A percentile compares a stretch with the other conserved stretches of the same genome.
These are phyloP conservation scores for Panagrolaimus sp. DNA, from an alignment of 1,140 invertebrate genomes.

Conservation along the genomic window DNA sequence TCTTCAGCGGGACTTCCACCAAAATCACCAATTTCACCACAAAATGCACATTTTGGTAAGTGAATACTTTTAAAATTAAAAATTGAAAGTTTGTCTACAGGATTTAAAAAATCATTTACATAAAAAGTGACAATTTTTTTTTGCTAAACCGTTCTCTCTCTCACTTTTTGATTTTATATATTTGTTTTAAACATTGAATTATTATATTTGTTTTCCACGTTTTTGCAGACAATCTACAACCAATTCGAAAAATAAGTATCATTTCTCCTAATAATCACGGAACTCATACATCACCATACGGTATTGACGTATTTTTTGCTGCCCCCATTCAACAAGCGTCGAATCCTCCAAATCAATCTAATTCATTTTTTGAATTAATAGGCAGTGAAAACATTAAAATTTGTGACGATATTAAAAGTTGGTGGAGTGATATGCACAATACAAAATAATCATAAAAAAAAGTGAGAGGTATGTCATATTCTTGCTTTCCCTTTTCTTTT, in stretches of 20 bases:
- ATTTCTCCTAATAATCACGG: neutral
- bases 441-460: neutral
- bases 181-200: too few relatives aligned
- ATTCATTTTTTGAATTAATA: neutral
- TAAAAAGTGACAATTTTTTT: too few relatives aligned
- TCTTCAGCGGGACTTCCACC: neutral
- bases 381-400: slow-evolving; percentile 14
- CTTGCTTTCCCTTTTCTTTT: neutral
- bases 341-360: neutral
- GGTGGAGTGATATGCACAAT: slow-evolving; percentile 13
- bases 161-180: too few relatives aligned
- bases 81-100: too few relatives aligned
- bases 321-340: neutral
- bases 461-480: slow-evolving; percentile 18
- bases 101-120: too few relatives aligned
- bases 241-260: slow-evolving; percentile 8
- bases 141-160: too few relatives aligned
- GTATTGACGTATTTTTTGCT: slow-evolving; percentile 10
- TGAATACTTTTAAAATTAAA: too few relatives aligned
- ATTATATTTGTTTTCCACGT: slow-evolving; percentile 3
- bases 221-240: slow-evolving; percentile 12
- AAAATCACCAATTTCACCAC: slow-evolving; percentile 2
- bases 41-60: slow-evolving; percentile 7
- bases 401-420: slow-evolving; percentile 9
- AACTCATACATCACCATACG: slow-evolving; percentile 5